Percentiles rank a stretch among this genome's conserved stretches.
Conservation (phyloP, 1,140 invertebrate genomes). For the Heterodera carotae region DNA sequence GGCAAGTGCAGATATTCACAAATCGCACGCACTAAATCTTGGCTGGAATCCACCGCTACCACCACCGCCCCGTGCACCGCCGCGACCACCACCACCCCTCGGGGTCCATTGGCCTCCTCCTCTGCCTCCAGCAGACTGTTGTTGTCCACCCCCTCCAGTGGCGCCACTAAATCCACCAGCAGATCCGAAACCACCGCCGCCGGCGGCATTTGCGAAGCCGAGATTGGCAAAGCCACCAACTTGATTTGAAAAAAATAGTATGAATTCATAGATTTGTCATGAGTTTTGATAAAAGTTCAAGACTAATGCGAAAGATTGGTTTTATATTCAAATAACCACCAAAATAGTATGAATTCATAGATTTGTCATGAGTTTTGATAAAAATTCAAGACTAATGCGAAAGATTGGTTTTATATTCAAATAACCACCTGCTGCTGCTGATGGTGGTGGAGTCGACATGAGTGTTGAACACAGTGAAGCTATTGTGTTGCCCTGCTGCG, state of each 20-base stretch:
- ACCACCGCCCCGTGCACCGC: neutral
- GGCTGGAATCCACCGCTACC: neutral
- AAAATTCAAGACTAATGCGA: no score
- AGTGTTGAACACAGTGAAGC: neutral
- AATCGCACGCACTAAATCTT: neutral
- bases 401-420: no score
- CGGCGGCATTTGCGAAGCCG: neutral
- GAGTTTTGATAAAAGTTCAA: no score
- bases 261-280: no score
- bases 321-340: no score
- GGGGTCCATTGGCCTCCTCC: no score
- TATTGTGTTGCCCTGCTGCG: neutral
- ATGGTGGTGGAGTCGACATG: neutral
- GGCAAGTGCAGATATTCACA: neutral
- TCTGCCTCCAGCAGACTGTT: neutral
- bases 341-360: no score
- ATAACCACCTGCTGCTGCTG: neutral
- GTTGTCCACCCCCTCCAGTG: constrained; percentile 6
- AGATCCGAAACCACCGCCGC: neutral
- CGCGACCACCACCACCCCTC: neutral
- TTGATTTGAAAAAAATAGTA: no score
- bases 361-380: no score
- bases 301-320: no score
- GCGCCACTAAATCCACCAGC: constrained; percentile 1
- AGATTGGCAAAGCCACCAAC: constrained; percentile 8